phyloP scores from a whole-genome alignment of 1,140 invertebrate genomes.

The Drosophila arawakana region DNA sequence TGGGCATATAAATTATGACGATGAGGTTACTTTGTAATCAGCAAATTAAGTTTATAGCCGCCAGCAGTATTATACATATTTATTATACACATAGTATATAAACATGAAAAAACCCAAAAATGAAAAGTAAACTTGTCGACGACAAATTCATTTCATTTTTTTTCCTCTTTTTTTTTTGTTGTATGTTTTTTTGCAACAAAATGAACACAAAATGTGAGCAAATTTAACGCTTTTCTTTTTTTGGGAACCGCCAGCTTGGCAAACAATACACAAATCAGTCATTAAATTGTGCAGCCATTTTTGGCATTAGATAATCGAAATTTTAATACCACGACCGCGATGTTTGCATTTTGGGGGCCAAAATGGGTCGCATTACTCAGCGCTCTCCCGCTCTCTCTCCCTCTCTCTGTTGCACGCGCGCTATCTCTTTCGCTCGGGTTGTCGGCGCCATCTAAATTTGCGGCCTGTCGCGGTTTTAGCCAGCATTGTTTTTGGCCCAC shows the following conservation, averaged over 20 bases:
- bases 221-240: constrained; percentile 48
- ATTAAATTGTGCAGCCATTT: constrained; percentile 64
- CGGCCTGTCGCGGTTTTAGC: constrained; percentile 54
- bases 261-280: constrained; percentile 66
- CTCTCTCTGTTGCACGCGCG: background rate
- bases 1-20: constrained; percentile 67
- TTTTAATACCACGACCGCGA: constrained; percentile 50
- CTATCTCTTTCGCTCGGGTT: background rate
- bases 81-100: constrained; percentile 23
- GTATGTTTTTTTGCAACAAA: constrained; percentile 17
- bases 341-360: constrained; percentile 44
- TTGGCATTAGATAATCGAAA: constrained; percentile 64
- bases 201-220: constrained; percentile 25
- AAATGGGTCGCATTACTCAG: constrained; percentile 56
- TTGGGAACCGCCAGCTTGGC: constrained; percentile 30
- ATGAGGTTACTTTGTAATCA: constrained; percentile 76
- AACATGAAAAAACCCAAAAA: constrained; percentile 34
- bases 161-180: background rate
- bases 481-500: constrained; percentile 54
- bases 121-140: constrained; percentile 54
- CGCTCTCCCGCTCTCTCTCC: background rate
- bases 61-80: constrained; percentile 39
- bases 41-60: constrained; percentile 76
- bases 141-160: constrained; percentile 13
- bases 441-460: constrained; percentile 61